Percentiles rank a stretch among this genome's conserved stretches.
These are phyloP conservation scores for Melanotaenia maccullochi DNA, from an alignment of 2,797 vertebrate species.

Conservation along the genomic window DNA sequence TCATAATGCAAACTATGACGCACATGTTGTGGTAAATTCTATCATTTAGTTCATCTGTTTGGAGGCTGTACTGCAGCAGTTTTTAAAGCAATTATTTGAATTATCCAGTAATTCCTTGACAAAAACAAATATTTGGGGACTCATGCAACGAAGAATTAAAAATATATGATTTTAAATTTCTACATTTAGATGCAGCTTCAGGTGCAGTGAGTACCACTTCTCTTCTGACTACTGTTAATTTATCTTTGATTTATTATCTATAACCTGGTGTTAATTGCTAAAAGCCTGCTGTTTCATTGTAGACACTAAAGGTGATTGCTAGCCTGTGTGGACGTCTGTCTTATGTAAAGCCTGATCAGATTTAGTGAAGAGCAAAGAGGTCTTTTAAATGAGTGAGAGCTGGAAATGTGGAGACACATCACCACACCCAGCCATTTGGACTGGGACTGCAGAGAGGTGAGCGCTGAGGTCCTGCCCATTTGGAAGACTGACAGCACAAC, in stretches of 20 bases:
- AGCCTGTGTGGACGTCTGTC: conserved; percentile 70
- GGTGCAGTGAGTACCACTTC: conserved; percentile 15
- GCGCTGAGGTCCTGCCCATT: conserved; percentile 77
- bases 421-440: conserved; percentile 77
- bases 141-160: conserved; percentile 37
- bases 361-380: conserved; percentile 75
- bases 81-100: too few species aligned
- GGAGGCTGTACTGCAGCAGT: too few species aligned
- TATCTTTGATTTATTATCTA: conserved; percentile 49
- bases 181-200: conserved; percentile 13
- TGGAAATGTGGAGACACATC: conserved; percentile 70
- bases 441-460: conserved; percentile 67
- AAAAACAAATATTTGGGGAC: conserved; percentile 5
- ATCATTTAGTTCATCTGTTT: too few species aligned
- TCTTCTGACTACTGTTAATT: conserved; percentile 25
- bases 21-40: too few species aligned
- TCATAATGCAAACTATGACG: too few species aligned
- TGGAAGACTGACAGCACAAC: conserved; percentile 85
- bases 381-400: conserved; percentile 81
- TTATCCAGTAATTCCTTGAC: too few species aligned
- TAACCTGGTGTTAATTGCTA: conserved; percentile 63
- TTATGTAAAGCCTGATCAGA: conserved; percentile 73
- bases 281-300: conserved; percentile 56
- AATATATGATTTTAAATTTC: conserved; percentile 1
- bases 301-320: conserved; percentile 71